Conservation (phyloP, 2,113 vertebrate genomes). For the Heptranchias perlo region DNA sequence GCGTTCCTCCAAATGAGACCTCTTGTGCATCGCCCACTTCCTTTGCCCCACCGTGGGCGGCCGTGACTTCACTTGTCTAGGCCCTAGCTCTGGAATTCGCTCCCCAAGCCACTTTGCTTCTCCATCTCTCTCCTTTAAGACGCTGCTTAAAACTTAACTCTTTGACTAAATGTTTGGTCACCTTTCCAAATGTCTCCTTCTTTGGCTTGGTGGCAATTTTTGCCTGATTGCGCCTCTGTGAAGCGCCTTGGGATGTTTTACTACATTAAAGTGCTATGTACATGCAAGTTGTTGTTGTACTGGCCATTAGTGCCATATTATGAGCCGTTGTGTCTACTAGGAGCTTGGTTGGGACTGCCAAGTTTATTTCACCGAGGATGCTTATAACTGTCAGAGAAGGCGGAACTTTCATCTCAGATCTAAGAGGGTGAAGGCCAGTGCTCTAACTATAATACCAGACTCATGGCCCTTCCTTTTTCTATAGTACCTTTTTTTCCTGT, state of each 20-base stretch:
- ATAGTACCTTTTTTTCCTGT: too few relatives aligned
- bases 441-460: background rate
- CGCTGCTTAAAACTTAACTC: background rate
- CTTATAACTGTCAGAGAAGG: background rate
- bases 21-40: background rate
- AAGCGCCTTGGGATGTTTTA: too few relatives aligned
- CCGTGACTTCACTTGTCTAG: too few relatives aligned
- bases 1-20: background rate
- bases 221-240: too few relatives aligned
- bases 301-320: background rate
- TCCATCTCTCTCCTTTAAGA: too few relatives aligned
- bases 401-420: background rate
- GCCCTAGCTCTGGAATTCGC: too few relatives aligned
- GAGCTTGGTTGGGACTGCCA: background rate
- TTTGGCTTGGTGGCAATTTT: background rate
- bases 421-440: background rate
- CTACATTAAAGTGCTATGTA: background rate
- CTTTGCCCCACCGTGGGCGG: too few relatives aligned
- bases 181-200: background rate
- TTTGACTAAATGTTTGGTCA: background rate
- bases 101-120: too few relatives aligned
- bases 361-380: background rate
- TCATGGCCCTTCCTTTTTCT: background rate
- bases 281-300: background rate
- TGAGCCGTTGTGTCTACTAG: background rate